A percentile compares a stretch with the other conserved stretches of the same genome.
Conservation (phyloP, 2,888 invertebrate genomes). For the Fragum whitleyi region DNA sequence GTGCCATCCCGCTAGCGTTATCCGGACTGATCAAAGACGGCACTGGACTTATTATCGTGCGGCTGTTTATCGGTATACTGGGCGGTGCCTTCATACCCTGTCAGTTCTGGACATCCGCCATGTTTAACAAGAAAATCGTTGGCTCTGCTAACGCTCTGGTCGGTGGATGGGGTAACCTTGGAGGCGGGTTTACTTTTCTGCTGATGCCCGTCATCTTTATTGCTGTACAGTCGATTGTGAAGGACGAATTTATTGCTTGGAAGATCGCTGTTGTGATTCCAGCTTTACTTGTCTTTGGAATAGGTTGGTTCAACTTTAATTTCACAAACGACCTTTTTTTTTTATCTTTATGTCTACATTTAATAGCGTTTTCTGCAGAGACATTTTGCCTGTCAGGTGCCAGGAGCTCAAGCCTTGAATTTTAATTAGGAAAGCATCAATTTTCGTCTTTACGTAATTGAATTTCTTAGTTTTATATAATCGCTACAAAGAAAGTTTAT, state of each 20-base stretch:
- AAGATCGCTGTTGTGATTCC: constrained; percentile 43
- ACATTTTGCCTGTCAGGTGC: too few relatives aligned
- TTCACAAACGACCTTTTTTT: not conserved
- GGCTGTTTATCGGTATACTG: constrained; percentile 38
- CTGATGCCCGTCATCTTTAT: constrained; percentile 45
- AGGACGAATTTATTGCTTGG: constrained; percentile 39
- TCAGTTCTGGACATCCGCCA: constrained; percentile 51
- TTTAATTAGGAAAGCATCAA: too few relatives aligned
- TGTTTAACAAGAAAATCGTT: constrained; percentile 51
- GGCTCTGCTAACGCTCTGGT: constrained; percentile 50
- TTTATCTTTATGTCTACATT: too few relatives aligned
- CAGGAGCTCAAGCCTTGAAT: too few relatives aligned
- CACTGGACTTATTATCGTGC: constrained; percentile 15
- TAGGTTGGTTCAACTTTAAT: constrained; percentile 17
- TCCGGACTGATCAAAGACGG: constrained; percentile 32
- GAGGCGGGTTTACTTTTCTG: constrained; percentile 43
- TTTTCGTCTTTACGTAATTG: too few relatives aligned
- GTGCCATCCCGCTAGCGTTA: constrained; percentile 45
- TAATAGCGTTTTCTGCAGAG: too few relatives aligned
- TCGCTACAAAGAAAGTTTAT: too few relatives aligned
- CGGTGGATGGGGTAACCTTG: constrained; percentile 50
- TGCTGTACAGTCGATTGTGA: constrained; percentile 21
- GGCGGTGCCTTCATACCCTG: constrained; percentile 49
- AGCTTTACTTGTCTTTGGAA: constrained; percentile 16
- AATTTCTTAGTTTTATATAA: too few relatives aligned